Evolutionary conservation across 2,888 invertebrate genomes (phyloP).

Genomic region (Zaprionus bogoriensis): DNA sequence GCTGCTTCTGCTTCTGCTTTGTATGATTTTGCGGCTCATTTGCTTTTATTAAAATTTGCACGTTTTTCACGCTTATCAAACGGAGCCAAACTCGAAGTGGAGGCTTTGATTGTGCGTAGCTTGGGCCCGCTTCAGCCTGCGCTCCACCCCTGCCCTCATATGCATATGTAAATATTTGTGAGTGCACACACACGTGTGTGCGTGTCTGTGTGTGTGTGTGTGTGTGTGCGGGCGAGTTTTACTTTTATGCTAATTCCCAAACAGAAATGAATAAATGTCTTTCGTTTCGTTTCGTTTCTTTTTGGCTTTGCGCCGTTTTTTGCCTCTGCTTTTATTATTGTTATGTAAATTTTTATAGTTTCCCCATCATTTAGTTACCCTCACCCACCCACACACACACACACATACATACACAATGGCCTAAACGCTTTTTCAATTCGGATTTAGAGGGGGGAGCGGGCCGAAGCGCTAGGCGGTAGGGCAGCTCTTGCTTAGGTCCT

Average conservation of each 20-base stretch:
- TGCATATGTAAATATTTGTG: conserved; percentile 15
- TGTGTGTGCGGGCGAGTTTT: conserved; percentile 39
- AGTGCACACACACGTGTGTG: too few species aligned
- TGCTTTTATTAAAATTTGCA: conserved; percentile 74
- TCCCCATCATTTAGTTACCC: conserved; percentile 72
- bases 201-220: conserved; percentile 16
- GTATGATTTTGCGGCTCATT: conserved; percentile 76
- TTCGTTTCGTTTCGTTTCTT: too few species aligned
- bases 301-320: conserved; percentile 31
- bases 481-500: conserved; percentile 15
- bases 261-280: conserved; percentile 74
- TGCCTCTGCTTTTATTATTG: conserved; percentile 69
- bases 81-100: conserved; percentile 21
- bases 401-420: conserved; percentile 20
- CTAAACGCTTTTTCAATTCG: conserved; percentile 73
- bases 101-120: conserved; percentile 64
- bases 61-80: conserved; percentile 72
- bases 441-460: conserved; percentile 17
- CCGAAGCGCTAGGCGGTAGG: too few species aligned
- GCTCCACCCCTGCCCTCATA: background rate
- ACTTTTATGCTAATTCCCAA: conserved; percentile 74
- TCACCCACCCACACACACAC: conserved; percentile 3
- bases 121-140: background rate
- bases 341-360: conserved; percentile 77
- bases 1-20: conserved; percentile 32